Percentiles rank a stretch among this genome's conserved stretches.
phyloP scores from a whole-genome alignment of 1,140 invertebrate genomes.

The Heliconius hermathena region DNA sequence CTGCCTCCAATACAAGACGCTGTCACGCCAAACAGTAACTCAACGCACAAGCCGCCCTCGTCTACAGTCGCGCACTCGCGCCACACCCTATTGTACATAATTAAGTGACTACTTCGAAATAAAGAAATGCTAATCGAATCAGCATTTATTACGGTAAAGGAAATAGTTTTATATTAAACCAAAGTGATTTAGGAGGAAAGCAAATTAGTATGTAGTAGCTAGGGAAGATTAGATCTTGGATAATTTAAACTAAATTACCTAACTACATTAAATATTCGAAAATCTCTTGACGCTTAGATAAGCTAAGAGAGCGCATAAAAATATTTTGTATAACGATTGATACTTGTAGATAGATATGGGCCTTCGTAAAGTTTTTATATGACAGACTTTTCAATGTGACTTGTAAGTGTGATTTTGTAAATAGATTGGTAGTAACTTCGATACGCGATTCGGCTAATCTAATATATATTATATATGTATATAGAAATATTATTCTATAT shows the following conservation, averaged over 20 bases:
- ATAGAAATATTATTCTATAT: constrained; percentile 50
- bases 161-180: constrained; percentile 57
- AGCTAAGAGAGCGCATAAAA: constrained; percentile 65
- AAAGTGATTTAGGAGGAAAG: constrained; percentile 58
- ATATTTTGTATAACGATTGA: constrained; percentile 79
- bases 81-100: constrained; percentile 31
- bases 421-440: constrained; percentile 53
- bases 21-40: not conserved
- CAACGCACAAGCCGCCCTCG: constrained; percentile 19
- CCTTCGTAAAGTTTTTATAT: constrained; percentile 77
- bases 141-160: constrained; percentile 64
- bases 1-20: not conserved
- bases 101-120: constrained; percentile 24
- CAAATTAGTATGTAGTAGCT: constrained; percentile 61
- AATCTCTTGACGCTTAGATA: constrained; percentile 54
- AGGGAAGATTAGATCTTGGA: constrained; percentile 54
- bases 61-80: constrained; percentile 36
- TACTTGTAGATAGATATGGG: constrained; percentile 63
- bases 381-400: constrained; percentile 74
- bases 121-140: constrained; percentile 34
- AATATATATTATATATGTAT: too few relatives aligned
- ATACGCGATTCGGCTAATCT: constrained; percentile 29
- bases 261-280: constrained; percentile 45
- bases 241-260: constrained; percentile 41
- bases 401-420: constrained; percentile 77